phyloP scores from a whole-genome alignment of 2,888 invertebrate genomes.

The Corbicula japonica region DNA sequence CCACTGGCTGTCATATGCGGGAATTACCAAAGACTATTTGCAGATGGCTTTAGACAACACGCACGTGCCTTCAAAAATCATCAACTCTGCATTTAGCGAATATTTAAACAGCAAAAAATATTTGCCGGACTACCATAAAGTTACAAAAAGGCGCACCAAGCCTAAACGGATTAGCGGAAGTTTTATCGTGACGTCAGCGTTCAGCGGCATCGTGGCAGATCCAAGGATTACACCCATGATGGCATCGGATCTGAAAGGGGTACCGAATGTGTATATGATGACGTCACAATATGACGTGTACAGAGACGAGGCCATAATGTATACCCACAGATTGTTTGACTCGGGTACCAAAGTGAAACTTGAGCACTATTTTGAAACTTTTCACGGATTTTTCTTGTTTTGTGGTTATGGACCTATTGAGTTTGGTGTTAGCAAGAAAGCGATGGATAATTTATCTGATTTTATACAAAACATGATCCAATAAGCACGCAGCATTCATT shows the following conservation, averaged over 20 bases:
- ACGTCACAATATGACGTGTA: slow-evolving; percentile 86
- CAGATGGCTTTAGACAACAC: slow-evolving; percentile 68
- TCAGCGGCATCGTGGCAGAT: slow-evolving; percentile 67
- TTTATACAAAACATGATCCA: slow-evolving; percentile 60
- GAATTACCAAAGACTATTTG: slow-evolving; percentile 60
- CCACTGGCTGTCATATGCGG: slow-evolving; percentile 76
- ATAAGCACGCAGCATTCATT: too few relatives aligned
- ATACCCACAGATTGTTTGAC: slow-evolving; percentile 81
- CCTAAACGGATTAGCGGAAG: slow-evolving; percentile 39
- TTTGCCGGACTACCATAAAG: slow-evolving; percentile 67
- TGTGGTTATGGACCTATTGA: slow-evolving; percentile 72
- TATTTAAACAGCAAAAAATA: slow-evolving; percentile 69
- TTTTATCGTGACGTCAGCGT: slow-evolving; percentile 62
- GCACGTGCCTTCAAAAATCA: slow-evolving; percentile 64
- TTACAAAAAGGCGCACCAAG: slow-evolving; percentile 67
- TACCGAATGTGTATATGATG: slow-evolving; percentile 84
- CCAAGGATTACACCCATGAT: slow-evolving; percentile 84
- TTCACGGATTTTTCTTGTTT: slow-evolving; percentile 82
- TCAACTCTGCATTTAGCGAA: slow-evolving; percentile 56
- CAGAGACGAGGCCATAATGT: slow-evolving; percentile 86
- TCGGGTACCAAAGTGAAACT: slow-evolving; percentile 79
- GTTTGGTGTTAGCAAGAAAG: slow-evolving; percentile 69
- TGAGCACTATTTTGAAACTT: slow-evolving; percentile 78
- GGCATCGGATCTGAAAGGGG: slow-evolving; percentile 74
- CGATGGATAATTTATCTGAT: slow-evolving; percentile 69